Percentiles rank a stretch among this genome's conserved stretches.
These are phyloP conservation scores for Lepus europaeus DNA, from an alignment of 2,113 vertebrate genomes.

Conservation along the genomic window DNA sequence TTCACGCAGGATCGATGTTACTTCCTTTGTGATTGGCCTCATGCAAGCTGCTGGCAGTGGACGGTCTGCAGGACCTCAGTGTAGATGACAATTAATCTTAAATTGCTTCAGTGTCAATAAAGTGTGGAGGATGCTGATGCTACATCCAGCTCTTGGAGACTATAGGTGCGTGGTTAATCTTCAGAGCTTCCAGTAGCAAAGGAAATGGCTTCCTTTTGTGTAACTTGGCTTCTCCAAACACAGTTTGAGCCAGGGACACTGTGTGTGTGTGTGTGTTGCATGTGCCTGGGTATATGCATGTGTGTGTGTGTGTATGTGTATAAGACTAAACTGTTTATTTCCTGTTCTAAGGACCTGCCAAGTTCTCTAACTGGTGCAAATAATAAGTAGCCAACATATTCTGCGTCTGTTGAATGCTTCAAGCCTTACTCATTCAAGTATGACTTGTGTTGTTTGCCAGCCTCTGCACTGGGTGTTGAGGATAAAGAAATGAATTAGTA, in stretches of 20 bases:
- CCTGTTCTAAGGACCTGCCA: background rate
- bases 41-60: background rate
- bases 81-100: background rate
- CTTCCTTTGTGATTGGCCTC: background rate
- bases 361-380: background rate
- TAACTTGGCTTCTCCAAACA: slow-evolving; percentile 18
- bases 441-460: background rate
- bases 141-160: background rate
- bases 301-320: background rate
- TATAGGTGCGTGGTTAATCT: background rate
- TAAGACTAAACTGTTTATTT: background rate
- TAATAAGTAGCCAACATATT: background rate
- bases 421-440: background rate
- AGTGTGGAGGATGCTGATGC: background rate
- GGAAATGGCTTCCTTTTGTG: background rate
- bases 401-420: background rate
- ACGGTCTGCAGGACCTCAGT: background rate
- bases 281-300: background rate
- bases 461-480: background rate
- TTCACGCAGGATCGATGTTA: background rate
- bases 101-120: slow-evolving; percentile 1
- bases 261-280: background rate
- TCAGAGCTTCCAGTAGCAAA: background rate
- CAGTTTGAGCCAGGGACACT: background rate
- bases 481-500: background rate